These are phyloP conservation scores for Periophthalmodon schlosseri DNA, from an alignment of 2,113 vertebrate species.

Conservation along the genomic window DNA sequence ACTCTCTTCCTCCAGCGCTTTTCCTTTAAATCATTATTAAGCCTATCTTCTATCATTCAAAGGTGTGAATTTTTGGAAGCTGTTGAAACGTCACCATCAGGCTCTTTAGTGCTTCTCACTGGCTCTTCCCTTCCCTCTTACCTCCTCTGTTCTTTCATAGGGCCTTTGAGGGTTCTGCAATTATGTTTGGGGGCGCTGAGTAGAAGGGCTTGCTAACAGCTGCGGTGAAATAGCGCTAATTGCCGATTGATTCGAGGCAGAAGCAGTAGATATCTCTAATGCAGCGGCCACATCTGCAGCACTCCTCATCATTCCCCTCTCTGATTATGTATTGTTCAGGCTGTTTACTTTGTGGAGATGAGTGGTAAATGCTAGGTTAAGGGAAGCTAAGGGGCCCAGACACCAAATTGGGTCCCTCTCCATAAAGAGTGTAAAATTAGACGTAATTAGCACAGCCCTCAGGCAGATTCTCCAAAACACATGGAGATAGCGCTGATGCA, in stretches of 20 bases:
- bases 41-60: background rate
- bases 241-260: constrained; percentile 77
- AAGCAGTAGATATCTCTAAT: constrained; percentile 70
- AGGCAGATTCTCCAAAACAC: constrained; percentile 66
- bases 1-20: background rate
- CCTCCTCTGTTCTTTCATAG: constrained; percentile 42
- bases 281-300: constrained; percentile 65
- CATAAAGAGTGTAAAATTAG: constrained; percentile 70
- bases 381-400: constrained; percentile 72
- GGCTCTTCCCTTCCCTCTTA: constrained; percentile 21
- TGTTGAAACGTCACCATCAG: constrained; percentile 12
- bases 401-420: constrained; percentile 69
- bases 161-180: constrained; percentile 74
- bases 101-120: constrained; percentile 13
- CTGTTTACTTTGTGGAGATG: constrained; percentile 76
- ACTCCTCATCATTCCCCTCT: constrained; percentile 64
- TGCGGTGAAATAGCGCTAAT: constrained; percentile 79
- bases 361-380: constrained; percentile 78
- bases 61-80: background rate
- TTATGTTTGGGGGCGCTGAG: constrained; percentile 58
- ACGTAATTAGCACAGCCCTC: constrained; percentile 71
- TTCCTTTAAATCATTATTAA: constrained; percentile 2
- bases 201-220: constrained; percentile 69
- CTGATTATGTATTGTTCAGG: constrained; percentile 78
- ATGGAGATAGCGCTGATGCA: constrained; percentile 65